Percentiles rank a stretch among this genome's conserved stretches.
These are phyloP conservation scores for Acronicta aceris DNA, from an alignment of 2,888 invertebrate genomes.

Conservation along the genomic window DNA sequence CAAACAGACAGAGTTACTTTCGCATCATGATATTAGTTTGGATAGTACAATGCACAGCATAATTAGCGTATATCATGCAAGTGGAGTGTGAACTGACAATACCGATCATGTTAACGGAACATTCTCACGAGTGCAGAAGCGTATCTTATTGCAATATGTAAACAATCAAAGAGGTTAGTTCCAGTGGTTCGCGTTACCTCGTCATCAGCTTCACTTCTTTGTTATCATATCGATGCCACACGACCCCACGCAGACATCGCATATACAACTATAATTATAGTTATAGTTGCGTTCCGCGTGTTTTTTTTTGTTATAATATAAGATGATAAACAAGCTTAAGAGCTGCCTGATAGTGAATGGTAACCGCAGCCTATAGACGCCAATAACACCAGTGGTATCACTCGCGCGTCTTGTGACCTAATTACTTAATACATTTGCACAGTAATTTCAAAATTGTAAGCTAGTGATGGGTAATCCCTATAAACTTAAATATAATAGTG, in stretches of 20 bases:
- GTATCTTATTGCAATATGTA: conserved; percentile 61
- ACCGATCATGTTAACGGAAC: conserved; percentile 39
- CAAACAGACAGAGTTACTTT: too few relatives aligned
- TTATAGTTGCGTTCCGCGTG: neutral
- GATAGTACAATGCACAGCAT: conserved; percentile 3
- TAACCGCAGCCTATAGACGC: too few relatives aligned
- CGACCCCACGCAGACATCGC: conserved; percentile 43
- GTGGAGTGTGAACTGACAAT: conserved; percentile 38
- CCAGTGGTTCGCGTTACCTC: conserved; percentile 64
- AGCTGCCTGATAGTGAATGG: too few relatives aligned
- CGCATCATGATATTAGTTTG: neutral
- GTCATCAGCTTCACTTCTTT: conserved; percentile 58
- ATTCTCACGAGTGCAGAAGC: conserved; percentile 60
- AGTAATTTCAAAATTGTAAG: too few relatives aligned
- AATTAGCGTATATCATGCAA: conserved; percentile 23
- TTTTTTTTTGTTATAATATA: too few relatives aligned
- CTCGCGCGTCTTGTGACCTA: too few relatives aligned
- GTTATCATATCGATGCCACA: conserved; percentile 61
- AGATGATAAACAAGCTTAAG: too few relatives aligned
- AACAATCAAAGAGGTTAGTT: conserved; percentile 65
- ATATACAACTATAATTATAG: too few relatives aligned
- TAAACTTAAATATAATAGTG: too few relatives aligned
- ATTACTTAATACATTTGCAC: too few relatives aligned
- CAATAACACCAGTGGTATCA: too few relatives aligned
- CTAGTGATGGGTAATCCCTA: too few relatives aligned